Percentiles rank a stretch among this genome's conserved stretches.
Evolutionary conservation across 2,888 invertebrate genomes (phyloP).

Genomic region (Empis livida): DNA sequence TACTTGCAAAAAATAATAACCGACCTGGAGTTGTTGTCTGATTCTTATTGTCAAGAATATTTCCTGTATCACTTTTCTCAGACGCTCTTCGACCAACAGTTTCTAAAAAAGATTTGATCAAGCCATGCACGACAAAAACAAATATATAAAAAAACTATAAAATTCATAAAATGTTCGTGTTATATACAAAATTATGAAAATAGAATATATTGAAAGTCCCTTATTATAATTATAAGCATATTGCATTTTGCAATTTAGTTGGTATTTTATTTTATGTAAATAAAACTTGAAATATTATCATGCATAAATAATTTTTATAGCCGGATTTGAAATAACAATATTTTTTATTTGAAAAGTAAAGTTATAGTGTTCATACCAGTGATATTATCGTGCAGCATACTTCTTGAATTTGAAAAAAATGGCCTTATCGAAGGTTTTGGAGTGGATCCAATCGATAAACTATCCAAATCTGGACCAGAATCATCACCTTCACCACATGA

Average conservation of each 20-base stretch:
- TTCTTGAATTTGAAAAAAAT: constrained; percentile 85
- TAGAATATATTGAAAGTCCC: background rate
- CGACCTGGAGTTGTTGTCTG: constrained; percentile 38
- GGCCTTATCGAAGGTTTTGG: constrained; percentile 92
- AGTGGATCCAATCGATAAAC: constrained; percentile 91
- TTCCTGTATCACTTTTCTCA: constrained; percentile 37
- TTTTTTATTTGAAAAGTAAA: background rate
- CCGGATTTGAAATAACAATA: too few species aligned
- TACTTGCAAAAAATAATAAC: constrained; percentile 14
- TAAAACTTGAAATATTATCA: too few species aligned
- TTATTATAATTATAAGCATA: too few species aligned
- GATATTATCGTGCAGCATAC: constrained; percentile 45
- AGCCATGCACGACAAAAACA: constrained; percentile 33
- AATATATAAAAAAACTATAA: constrained; percentile 6
- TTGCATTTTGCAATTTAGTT: too few species aligned
- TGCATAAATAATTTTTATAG: too few species aligned
- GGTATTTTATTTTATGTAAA: too few species aligned
- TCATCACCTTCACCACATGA: constrained; percentile 75
- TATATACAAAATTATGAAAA: background rate
- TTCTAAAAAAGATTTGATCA: constrained; percentile 37
- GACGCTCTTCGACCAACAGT: constrained; percentile 36
- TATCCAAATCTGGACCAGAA: constrained; percentile 89
- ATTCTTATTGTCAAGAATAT: constrained; percentile 35
- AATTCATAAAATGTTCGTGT: background rate
- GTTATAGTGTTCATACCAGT: too few species aligned